Evolutionary conservation across 2,888 invertebrate genomes (phyloP).

Genomic region (Ditylenchus weischeri): DNA sequence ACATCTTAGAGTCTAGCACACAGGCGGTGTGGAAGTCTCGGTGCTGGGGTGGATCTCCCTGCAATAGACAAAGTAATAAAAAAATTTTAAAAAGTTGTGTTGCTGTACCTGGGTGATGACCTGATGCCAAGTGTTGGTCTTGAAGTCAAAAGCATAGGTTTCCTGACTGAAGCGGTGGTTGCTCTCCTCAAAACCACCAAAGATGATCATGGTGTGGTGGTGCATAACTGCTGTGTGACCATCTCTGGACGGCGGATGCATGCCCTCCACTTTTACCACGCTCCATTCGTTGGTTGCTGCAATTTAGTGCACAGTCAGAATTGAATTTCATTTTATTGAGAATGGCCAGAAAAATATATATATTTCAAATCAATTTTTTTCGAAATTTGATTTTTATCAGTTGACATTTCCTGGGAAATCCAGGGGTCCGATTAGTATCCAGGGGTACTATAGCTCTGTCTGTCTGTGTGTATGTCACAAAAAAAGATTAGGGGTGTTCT

Average conservation of each 20-base stretch:
- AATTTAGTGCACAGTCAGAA: conserved; percentile 19
- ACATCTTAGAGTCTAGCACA: conserved; percentile 75
- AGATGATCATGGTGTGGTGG: conserved; percentile 72
- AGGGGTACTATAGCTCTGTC: no score
- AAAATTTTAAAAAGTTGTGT: not conserved
- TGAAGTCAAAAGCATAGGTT: conserved; percentile 73
- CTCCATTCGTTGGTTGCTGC: conserved; percentile 60
- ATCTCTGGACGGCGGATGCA: conserved; percentile 77
- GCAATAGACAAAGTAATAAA: conserved; percentile 15
- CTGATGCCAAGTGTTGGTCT: conserved; percentile 70
- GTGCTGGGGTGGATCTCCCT: conserved; percentile 71
- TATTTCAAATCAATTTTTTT: no score
- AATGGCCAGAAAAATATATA: no score
- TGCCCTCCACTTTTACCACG: conserved; percentile 64
- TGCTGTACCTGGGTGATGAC: conserved; percentile 46
- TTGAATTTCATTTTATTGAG: no score
- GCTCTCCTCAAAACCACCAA: conserved; percentile 85
- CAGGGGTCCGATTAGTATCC: no score
- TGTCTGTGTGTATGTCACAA: no score
- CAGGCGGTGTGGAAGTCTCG: conserved; percentile 86
- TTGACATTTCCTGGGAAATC: no score
- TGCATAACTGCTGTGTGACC: conserved; percentile 76
- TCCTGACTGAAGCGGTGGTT: conserved; percentile 77
- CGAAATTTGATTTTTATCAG: no score
- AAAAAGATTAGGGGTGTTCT: no score